Evolutionary conservation across 1,140 invertebrate species (phyloP).

Genomic region (Pseudobourletiella spinata): DNA sequence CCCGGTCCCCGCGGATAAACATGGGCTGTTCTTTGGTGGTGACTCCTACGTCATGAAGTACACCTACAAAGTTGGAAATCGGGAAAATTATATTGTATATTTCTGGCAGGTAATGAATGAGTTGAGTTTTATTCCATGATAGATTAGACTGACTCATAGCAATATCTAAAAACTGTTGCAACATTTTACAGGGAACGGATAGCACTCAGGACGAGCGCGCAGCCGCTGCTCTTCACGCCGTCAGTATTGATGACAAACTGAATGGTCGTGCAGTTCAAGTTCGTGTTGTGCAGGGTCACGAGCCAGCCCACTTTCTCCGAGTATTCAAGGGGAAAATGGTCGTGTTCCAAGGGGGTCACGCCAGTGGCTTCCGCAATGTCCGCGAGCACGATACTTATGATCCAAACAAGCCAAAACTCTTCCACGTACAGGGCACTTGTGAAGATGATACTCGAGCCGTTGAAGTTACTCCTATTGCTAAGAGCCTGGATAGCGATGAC

Average conservation of each 20-base stretch:
- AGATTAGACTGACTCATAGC: neutral
- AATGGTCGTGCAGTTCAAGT: conserved; percentile 52
- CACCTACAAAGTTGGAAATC: conserved; percentile 47
- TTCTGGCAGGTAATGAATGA: conserved; percentile 55
- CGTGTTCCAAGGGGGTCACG: conserved; percentile 52
- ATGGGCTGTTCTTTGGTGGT: conserved; percentile 62
- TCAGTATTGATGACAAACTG: conserved; percentile 52
- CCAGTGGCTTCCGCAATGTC: conserved; percentile 47
- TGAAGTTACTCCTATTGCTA: conserved; percentile 52
- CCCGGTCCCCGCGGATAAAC: conserved; percentile 47
- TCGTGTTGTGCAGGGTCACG: conserved; percentile 59
- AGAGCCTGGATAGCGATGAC: conserved; percentile 58
- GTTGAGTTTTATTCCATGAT: conserved; percentile 28
- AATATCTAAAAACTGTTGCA: too few species aligned
- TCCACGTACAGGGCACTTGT: conserved; percentile 50
- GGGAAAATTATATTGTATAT: conserved; percentile 55
- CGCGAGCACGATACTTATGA: conserved; percentile 53
- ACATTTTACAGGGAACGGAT: conserved; percentile 48
- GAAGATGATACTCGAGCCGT: conserved; percentile 53
- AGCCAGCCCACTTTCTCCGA: conserved; percentile 63
- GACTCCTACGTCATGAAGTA: conserved; percentile 71
- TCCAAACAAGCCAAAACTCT: conserved; percentile 52
- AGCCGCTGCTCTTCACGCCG: conserved; percentile 53
- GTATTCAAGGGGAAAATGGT: conserved; percentile 61
- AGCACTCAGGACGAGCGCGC: conserved; percentile 53